Evolutionary conservation across 2,797 vertebrate genomes (phyloP).

Genomic region (Melanotaenia maccullochi): DNA sequence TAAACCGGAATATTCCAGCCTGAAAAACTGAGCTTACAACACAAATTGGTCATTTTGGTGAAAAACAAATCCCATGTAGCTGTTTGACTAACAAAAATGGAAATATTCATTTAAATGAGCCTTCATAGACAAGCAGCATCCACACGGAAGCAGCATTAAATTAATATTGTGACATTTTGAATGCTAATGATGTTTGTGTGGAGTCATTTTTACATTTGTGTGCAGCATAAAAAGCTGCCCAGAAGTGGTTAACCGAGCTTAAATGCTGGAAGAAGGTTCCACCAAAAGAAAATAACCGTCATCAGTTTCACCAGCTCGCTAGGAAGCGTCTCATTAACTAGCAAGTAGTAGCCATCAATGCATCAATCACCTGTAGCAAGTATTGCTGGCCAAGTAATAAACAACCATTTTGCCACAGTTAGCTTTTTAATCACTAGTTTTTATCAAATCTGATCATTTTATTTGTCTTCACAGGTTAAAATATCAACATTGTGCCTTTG

Average conservation of each 20-base stretch:
- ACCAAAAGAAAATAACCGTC: not conserved
- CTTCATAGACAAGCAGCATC: not conserved
- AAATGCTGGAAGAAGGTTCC: slow-evolving; percentile 8
- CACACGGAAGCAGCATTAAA: not conserved
- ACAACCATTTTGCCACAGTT: not conserved
- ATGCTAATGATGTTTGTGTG: not conserved
- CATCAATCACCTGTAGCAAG: not conserved
- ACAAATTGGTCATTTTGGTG: not conserved
- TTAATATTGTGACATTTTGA: not conserved
- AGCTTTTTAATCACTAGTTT: not conserved
- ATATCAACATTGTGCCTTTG: not conserved
- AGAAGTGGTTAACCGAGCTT: slow-evolving; percentile 14
- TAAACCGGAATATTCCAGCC: slow-evolving; percentile 10
- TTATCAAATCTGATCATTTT: not conserved
- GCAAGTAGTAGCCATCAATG: not conserved
- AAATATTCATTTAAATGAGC: not conserved
- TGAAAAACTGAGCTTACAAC: not conserved
- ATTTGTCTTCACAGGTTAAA: not conserved
- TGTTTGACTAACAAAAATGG: not conserved
- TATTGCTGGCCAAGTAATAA: not conserved
- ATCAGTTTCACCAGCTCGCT: not conserved
- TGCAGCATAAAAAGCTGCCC: not conserved
- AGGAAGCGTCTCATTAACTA: slow-evolving; percentile 1
- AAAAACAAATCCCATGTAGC: not conserved
- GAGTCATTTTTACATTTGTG: not conserved